Percentiles rank a stretch among this genome's conserved stretches.
These are phyloP conservation scores for Acleris laterana DNA, from an alignment of 2,888 invertebrate species.

Conservation along the genomic window DNA sequence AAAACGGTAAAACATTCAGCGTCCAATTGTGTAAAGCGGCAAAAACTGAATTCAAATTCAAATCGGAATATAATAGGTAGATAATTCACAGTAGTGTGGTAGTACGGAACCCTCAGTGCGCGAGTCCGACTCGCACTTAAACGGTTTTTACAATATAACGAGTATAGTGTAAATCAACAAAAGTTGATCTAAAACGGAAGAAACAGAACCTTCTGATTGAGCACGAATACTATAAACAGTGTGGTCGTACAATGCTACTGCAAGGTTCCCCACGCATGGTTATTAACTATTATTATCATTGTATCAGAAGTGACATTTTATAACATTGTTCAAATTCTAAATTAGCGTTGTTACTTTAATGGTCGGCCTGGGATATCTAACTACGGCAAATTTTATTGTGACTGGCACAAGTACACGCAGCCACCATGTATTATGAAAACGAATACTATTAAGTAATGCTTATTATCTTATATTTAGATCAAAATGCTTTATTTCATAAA, in stretches of 20 bases:
- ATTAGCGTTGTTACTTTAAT: slow-evolving; percentile 25
- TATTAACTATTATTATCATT: slow-evolving; percentile 33
- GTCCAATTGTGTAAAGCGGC: too few relatives aligned
- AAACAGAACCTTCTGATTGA: slow-evolving; percentile 6
- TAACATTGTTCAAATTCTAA: slow-evolving; percentile 30
- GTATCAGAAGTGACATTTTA: slow-evolving; percentile 27
- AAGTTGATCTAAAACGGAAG: not conserved
- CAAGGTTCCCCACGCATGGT: slow-evolving; percentile 24
- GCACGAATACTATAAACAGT: slow-evolving; percentile 4
- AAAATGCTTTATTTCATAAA: too few relatives aligned
- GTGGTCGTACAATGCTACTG: slow-evolving; percentile 15
- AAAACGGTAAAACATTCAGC: too few relatives aligned
- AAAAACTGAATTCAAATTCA: too few relatives aligned
- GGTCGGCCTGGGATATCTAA: not conserved
- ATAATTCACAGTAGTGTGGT: too few relatives aligned
- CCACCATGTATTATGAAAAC: not conserved
- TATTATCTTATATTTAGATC: too few relatives aligned
- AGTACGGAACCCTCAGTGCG: too few relatives aligned
- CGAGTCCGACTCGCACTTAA: too few relatives aligned
- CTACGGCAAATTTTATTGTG: not conserved
- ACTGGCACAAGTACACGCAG: not conserved
- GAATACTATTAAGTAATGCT: not conserved
- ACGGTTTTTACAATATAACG: too few relatives aligned
- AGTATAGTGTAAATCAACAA: not conserved
- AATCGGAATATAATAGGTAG: too few relatives aligned